Percentiles rank a stretch among this genome's conserved stretches.
Conservation (phyloP, 2,113 vertebrate genomes). For the Octodon degus region DNA sequence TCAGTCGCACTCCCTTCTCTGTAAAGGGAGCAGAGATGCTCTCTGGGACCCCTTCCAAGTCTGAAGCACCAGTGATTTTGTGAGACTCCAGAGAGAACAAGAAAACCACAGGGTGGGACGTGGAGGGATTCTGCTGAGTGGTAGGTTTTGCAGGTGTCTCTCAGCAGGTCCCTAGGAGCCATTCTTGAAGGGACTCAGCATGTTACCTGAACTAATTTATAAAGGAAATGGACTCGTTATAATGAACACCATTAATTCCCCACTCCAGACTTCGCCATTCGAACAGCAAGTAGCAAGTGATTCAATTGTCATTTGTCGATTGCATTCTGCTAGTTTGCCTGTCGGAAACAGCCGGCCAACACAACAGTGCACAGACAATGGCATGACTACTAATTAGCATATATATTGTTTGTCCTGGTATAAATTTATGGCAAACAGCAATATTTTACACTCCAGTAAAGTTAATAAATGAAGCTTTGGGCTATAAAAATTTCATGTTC, state of each 20-base stretch:
- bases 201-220: slow-evolving; percentile 87
- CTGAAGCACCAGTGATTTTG: slow-evolving; percentile 37
- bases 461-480: slow-evolving; percentile 92
- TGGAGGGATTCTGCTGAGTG: slow-evolving; percentile 65
- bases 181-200: slow-evolving; percentile 83
- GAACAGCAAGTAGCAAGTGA: slow-evolving; percentile 85
- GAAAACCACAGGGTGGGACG: slow-evolving; percentile 55
- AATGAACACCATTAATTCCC: slow-evolving; percentile 88
- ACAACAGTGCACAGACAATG: slow-evolving; percentile 71
- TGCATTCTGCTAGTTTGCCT: slow-evolving; percentile 82
- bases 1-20: background rate
- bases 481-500: slow-evolving; percentile 91
- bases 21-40: background rate
- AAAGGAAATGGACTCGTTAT: slow-evolving; percentile 87
- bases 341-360: slow-evolving; percentile 84
- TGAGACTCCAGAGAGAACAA: slow-evolving; percentile 59
- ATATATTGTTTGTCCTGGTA: slow-evolving; percentile 92
- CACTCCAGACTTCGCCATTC: slow-evolving; percentile 84
- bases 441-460: slow-evolving; percentile 92
- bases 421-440: slow-evolving; percentile 91
- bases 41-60: background rate
- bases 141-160: slow-evolving; percentile 84
- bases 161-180: slow-evolving; percentile 80
- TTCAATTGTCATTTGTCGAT: slow-evolving; percentile 84
- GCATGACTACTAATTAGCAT: slow-evolving; percentile 89